phyloP scores from a whole-genome alignment of 37 sponge, comb jelly and placozoan genomes.

The Mnemiopsis leidyi region DNA sequence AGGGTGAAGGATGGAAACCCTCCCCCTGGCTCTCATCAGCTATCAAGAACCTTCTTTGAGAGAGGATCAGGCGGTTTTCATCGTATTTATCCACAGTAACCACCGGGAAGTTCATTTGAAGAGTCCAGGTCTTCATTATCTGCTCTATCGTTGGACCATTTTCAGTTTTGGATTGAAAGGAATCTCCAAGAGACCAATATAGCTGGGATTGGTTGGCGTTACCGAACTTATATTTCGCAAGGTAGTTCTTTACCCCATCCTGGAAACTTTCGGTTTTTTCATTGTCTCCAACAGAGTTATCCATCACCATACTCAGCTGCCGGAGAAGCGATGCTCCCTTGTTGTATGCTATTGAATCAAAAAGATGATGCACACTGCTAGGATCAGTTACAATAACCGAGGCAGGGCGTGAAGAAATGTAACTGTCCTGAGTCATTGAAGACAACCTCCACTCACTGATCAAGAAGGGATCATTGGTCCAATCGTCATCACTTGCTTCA shows the following conservation, averaged over 20 bases:
- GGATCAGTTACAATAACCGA: neutral
- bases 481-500: neutral
- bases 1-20: neutral
- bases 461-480: neutral
- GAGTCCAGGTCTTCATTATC: slow-evolving; percentile 19
- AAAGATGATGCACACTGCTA: neutral
- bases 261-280: neutral
- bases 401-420: neutral
- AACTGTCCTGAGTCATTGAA: neutral
- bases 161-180: neutral
- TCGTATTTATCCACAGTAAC: neutral
- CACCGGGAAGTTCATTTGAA: slow-evolving; percentile 20
- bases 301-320: neutral
- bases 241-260: neutral
- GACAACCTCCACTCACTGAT: neutral
- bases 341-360: slow-evolving; percentile 8
- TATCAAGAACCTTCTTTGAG: neutral
- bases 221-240: neutral
- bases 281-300: neutral
- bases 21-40: neutral
- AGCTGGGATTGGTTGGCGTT: slow-evolving; percentile 10
- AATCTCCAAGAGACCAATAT: neutral
- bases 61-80: neutral
- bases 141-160: neutral
- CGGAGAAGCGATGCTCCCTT: slow-evolving; percentile 11